Conservation (phyloP, 2,888 invertebrate genomes). For the Pocota personata region DNA sequence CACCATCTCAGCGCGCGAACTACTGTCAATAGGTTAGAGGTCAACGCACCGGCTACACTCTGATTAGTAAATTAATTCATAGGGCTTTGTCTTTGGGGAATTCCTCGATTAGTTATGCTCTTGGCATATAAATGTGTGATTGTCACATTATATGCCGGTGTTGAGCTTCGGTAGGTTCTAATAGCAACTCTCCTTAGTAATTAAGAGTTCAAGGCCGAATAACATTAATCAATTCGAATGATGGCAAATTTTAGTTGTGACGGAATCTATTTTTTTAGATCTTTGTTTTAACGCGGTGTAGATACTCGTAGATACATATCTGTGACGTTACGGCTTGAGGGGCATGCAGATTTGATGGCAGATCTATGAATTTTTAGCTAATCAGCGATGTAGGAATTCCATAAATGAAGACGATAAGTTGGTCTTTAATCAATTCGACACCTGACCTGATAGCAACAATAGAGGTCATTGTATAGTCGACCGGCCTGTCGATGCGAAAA, state of each 20-base stretch:
- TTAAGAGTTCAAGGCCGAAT: slow-evolving; percentile 52
- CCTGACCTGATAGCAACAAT: slow-evolving; percentile 28
- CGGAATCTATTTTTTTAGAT: slow-evolving; percentile 29
- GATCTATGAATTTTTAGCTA: too few species aligned
- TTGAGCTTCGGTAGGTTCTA: not conserved
- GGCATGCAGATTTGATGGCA: not conserved
- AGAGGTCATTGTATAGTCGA: slow-evolving; percentile 20
- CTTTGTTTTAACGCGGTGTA: not conserved
- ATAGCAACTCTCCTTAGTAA: not conserved
- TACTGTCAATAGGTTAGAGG: slow-evolving; percentile 58
- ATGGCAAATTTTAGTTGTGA: slow-evolving; percentile 7
- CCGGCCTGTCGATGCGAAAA: not conserved
- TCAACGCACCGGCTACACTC: slow-evolving; percentile 50
- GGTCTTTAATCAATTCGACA: slow-evolving; percentile 29
- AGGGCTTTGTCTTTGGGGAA: slow-evolving; percentile 46
- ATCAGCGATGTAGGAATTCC: slow-evolving; percentile 1
- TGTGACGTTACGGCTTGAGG: not conserved
- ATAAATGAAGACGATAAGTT: not conserved
- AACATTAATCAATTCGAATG: slow-evolving; percentile 24
- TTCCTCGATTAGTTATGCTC: slow-evolving; percentile 37
- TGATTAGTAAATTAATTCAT: slow-evolving; percentile 62
- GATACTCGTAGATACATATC: too few species aligned
- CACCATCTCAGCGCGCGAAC: slow-evolving; percentile 16
- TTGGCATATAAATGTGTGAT: slow-evolving; percentile 31
- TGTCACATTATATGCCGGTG: slow-evolving; percentile 30